Base-by-base conservation (phyloP, 2,888 invertebrate species). In the Hecatera dysodea region DNA sequence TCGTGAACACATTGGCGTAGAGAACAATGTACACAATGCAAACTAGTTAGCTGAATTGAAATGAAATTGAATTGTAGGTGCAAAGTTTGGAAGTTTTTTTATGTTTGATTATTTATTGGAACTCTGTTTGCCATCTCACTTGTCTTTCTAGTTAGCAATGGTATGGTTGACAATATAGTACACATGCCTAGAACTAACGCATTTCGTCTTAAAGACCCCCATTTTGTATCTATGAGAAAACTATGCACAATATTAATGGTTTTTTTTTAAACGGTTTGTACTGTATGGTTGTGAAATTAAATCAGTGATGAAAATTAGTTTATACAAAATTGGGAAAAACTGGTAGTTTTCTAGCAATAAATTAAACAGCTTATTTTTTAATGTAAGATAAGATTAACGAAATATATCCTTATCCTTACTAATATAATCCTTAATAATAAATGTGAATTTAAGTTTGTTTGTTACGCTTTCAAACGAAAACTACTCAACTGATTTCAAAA, bases 341-440 rank as follows among this genome's bases (percentile, higher is more conserved):
- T 5, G 1, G 1, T 12, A 36, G 39, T 8, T 24, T 29, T 19
- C 1, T n/a, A 36, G 8, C 6, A 29, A 42, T 33, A 24, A 3
- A 22, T 27, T 36, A 33, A 50, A 4, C n/a, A 27, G 24, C 12
- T 17, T 39, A 29, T 24, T 1, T 33, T 24, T 52, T 24, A 15
- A 29, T 24, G 3, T n/a, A n/a, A 33, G 44, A 52, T 74, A 19
- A 15, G 8, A 1, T 65, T 36, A 12, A 74, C 29, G 3, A 66
- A 36, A 42, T 15, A 66, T 53, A 52, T n/a, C n/a, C n/a, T n/a
- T n/a, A n/a, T n/a, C n/a, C n/a, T n/a, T n/a, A n/a, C n/a, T n/a
- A n/a, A n/a, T n/a, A n/a, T n/a, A n/a, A n/a, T n/a, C n/a, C n/a
- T n/a, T n/a, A n/a, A n/a, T n/a, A n/a, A n/a, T n/a, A n/a, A n/a